Evolutionary conservation across 2,888 invertebrate genomes (phyloP), one percentile per base, ranked within the genome.

Genomic region (Neoaliturus tenellus): DNA sequence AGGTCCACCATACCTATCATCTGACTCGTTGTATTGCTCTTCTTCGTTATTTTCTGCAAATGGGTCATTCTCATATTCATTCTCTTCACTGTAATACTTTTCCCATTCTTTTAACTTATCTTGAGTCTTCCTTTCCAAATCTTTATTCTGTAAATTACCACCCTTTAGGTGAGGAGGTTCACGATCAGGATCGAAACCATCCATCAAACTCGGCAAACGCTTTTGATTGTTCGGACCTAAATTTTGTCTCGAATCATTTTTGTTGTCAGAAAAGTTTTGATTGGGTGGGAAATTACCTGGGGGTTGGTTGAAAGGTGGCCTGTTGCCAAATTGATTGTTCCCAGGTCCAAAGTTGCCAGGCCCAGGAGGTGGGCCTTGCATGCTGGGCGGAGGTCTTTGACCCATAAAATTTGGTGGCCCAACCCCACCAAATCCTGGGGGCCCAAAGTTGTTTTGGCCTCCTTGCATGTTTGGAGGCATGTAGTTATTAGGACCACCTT

Each of bases 401-500:
- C 78, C 78, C 78, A 78, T 78, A 10, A 78, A 51, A 33, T 31
- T 28, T 6, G 75, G 75, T 2, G 41, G 41, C 3, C 41, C 48
- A 51, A 4, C 35, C 14, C 44, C 44, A 8, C 78, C 82, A 23
- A 62, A 62, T n/a, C 62, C 14, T 25, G 84, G 84, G 4, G 84
- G 84, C 28, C 82, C 82, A 35, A 80, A 62, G 41, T 80, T 83
- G 83, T 41, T 78, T 10, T 48, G 78, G 20, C 78, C 78, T 35
- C 78, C 78, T 20, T 48, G 33, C 51, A 39, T 83, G 28, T 83
- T 75, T 31, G 41, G 67, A 48, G 31, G 31, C 69, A 44, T 44
- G 31, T 69, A 85, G 84, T 85, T 83, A 71, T 80, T 82, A 6
- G 62, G 71, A 58, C 87, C 84, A 58, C 87, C 84, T 80, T 75